Base-by-base conservation (phyloP, 2,888 invertebrate species). In the Myopa testacea region DNA sequence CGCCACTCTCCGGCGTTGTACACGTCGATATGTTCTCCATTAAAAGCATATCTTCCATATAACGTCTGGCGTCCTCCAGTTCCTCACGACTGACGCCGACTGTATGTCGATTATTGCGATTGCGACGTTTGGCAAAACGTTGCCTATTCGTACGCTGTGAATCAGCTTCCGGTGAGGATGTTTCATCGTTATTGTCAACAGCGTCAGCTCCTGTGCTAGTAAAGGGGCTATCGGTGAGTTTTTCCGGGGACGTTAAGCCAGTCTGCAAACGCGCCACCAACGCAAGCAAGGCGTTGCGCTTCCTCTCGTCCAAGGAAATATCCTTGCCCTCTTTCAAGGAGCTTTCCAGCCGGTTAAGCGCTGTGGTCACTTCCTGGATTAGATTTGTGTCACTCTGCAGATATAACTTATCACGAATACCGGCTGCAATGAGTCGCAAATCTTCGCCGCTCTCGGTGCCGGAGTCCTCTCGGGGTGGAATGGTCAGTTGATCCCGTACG, bases 31-130 rank as follows among this genome's bases (percentile, higher is more conserved):
- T 84, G 70, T 84, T 85, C 60, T 90, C 90, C 77, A 90, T 88
- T 69, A 91, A 85, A 6, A 91, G 88, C 86, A 91, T 91, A 83
- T 93, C 92, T 87, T 95, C 94, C 82, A 95, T 92, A 85, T 94
- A 92, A 78, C 93, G 92, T 68, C 96, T 91, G 0, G 96, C 96
- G 83, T 94, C 93, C 4, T 93, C 95, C 40, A 96, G 89, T 85
- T 96, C 96, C 86, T 95, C 95, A 67, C 92, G 92, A 60, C 94
- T 95, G 26, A 96, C 96, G 69, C 95, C 95, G 37, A 96, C 94
- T 0, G 96, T 96, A 87, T 96, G 95, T 0, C 96, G 90, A 69
- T 92, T 92, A 80, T 93, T 92, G 50, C 94, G 92, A 81, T 92
- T 91, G 77, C 93, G 91, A 12, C 91, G 89, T 79, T 92, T 92